phyloP scores from a whole-genome alignment of 2,888 invertebrate species.

The Erebia epiphron region DNA sequence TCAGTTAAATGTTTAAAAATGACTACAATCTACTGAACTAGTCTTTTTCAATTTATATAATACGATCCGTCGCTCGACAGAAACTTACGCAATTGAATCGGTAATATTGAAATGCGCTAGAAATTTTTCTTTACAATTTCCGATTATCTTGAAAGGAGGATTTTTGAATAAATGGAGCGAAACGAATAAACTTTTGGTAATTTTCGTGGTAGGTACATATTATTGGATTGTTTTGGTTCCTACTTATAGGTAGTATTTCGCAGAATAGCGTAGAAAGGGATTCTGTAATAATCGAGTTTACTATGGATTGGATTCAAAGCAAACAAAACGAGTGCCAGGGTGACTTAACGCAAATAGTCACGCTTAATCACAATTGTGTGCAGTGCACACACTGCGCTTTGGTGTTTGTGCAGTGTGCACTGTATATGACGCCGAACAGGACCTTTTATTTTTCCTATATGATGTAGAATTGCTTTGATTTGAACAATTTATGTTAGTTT shows the following conservation, averaged over 20 bases:
- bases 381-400: background rate
- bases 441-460: background rate
- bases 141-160: slow-evolving; percentile 43
- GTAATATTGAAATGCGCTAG: slow-evolving; percentile 39
- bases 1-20: slow-evolving; percentile 20
- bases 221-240: background rate
- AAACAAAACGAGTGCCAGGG: slow-evolving; percentile 19
- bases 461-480: background rate
- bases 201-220: background rate
- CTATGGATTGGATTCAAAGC: slow-evolving; percentile 8
- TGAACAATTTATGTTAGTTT: too few relatives aligned
- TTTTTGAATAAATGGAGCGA: slow-evolving; percentile 43
- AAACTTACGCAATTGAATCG: slow-evolving; percentile 41
- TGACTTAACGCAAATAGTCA: slow-evolving; percentile 19
- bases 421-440: background rate
- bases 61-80: slow-evolving; percentile 39
- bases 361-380: background rate
- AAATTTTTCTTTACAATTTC: slow-evolving; percentile 42
- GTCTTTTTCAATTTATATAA: slow-evolving; percentile 41
- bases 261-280: slow-evolving; percentile 7
- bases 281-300: slow-evolving; percentile 2
- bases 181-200: slow-evolving; percentile 15
- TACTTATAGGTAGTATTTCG: background rate
- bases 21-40: slow-evolving; percentile 31
- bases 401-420: too few relatives aligned